A percentile compares a stretch with the other conserved stretches of the same genome.
These are phyloP conservation scores for Falco cherrug DNA, from an alignment of 2,797 vertebrate genomes.

Conservation along the genomic window DNA sequence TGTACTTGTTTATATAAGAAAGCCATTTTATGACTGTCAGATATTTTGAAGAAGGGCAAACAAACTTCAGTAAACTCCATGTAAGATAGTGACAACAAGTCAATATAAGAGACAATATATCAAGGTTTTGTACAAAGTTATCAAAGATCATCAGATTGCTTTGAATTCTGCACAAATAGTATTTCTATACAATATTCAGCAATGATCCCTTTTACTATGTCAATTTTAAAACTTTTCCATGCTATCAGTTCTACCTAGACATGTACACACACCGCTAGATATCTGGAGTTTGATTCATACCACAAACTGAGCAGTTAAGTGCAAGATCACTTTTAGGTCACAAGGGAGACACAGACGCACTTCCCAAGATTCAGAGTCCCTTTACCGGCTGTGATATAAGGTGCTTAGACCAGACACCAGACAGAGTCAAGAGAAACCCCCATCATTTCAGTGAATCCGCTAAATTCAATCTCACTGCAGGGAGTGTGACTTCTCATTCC, in stretches of 20 bases:
- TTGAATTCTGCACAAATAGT: neutral
- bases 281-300: neutral
- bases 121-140: neutral
- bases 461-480: neutral
- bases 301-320: neutral
- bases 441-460: neutral
- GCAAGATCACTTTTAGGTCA: neutral
- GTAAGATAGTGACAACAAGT: neutral
- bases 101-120: neutral
- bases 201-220: neutral
- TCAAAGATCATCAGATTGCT: neutral
- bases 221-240: neutral
- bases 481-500: neutral
- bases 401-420: neutral
- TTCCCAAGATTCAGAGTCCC: neutral
- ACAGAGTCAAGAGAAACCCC: neutral
- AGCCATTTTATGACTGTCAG: neutral
- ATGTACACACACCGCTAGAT: neutral
- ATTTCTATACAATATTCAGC: neutral
- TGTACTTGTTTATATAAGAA: neutral
- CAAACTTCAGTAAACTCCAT: neutral
- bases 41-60: neutral
- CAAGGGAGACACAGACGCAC: rapidly evolving
- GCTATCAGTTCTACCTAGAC: neutral
- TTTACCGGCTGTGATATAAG: neutral